Evolutionary conservation across 1,140 invertebrate species (phyloP), one percentile per base, ranked within the genome.

Genomic region (Solenopsis fugax): DNA sequence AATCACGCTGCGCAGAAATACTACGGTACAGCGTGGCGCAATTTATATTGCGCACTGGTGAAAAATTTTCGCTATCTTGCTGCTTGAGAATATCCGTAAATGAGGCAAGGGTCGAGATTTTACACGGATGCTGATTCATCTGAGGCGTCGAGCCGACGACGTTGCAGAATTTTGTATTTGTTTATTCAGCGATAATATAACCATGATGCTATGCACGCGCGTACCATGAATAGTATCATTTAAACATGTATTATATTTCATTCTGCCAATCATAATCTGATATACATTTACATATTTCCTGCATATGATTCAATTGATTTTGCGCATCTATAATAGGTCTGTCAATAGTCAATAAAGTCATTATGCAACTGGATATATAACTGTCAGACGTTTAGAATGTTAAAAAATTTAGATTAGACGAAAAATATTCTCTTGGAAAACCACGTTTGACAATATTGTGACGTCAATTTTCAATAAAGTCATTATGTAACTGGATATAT

Each of bases 41-140:
- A 75, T 84, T 84, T 75, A 84, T 75, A 84, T 75, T 50, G 29
- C 69, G 69, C 41, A 29, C n/a, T 18, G n/a, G n/a, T n/a, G 80
- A 84, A 84, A 84, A 84, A 75, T 73, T 50, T 73, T 73, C 41
- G 54, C 80, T 84, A 84, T 84, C 67, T 58, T 69, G 52, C 80
- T 69, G 67, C 6, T 69, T 84, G 80, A 69, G 41, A 84, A 84
- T 84, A 41, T 84, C 80, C 80, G 80, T 75, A 84, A 84, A 84
- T 62, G 80, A 84, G 69, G 67, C 80, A 84, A 84, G 80, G 41
- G 69, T 84, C 80, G 37, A 84, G 69, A 75, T 75, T 71, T 37
- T 73, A 62, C 54, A 75, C 29, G 69, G 7, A 48, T 41, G 80
- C 37, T 75, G 69, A 84, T 84, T 84, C 69, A 84, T 84, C 80